Evolutionary conservation across 2,797 vertebrate species (phyloP), one percentile per base, ranked within the genome.

Genomic region (Sternarchorhynchus goeldii): DNA sequence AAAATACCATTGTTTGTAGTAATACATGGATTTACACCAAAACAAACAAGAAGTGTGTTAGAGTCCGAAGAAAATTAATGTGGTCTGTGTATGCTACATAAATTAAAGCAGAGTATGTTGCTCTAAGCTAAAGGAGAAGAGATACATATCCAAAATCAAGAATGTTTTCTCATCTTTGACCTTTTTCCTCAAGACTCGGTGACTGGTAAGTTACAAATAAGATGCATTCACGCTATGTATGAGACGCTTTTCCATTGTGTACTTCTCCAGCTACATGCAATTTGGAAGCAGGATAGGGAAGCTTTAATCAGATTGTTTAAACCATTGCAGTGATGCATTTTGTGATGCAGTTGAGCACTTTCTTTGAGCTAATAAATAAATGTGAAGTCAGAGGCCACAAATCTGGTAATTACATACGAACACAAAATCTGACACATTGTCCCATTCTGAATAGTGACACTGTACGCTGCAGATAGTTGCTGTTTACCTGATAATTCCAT

Each of bases 351-450:
- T 64, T 60, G 29, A 63, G 6, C 67, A 70, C 21, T 62, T 16
- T 31, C 72, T 70, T 71, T 41, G 34, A 65, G 34, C 17, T 45
- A 65, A 66, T 2, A 18, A 8, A 65, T 66, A 32, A 66, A 29
- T 57, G 34, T 39, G 20, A 62, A 72, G 8, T 41, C 32, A 6
- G 36, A 25, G 68, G 20, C 39, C 69, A 65, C 36, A 25, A 58
- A 53, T 20, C 25, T 4, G 18, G 70, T 36, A 73, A 45, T 65
- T 10, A 58, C 67, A 57, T n/a, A 72, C 62, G 73, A 71, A 78
- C 62, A 73, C 31, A 32, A 58, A 65, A 78, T 64, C 3, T 71
- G 32, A 31, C 50, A 65, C 20, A 58, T 65, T 78, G 31, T 71
- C 41, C 36, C n/a, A 14, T 56, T 68, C 56, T 60, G 20, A 74